Evolutionary conservation across 2,888 invertebrate genomes (phyloP), one percentile per base, ranked within the genome.

Genomic region (Idaea biselata): DNA sequence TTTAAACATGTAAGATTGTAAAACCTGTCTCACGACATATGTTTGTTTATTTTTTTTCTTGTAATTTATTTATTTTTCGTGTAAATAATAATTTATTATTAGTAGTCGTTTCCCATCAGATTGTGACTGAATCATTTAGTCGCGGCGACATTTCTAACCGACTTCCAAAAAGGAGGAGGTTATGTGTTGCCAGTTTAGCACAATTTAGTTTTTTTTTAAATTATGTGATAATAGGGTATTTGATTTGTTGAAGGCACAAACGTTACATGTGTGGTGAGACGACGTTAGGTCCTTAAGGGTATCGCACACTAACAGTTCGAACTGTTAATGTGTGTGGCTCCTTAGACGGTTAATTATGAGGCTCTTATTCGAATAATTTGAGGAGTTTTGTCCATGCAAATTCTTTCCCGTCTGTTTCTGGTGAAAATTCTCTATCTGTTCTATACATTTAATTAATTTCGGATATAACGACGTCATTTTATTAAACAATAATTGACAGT

Each of bases 221-320:
- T 79, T 87, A 89, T 92, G 92, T 92, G 92, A 92, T 92, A 92
- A 84, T 92, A 92, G 87, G 81, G 70, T 78, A 82, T 77, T 78
- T 73, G 78, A 75, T 65, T 73, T 73, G 77, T 75, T 73, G 68
- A 72, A 11, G 56, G 16, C 18, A 56, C 56, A 79, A 86, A 89
- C 88, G 91, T 91, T 91, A 91, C 92, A 91, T 91, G 91, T 91
- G 92, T 91, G 91, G 92, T 91, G 92, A 92, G 91, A 91, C 91
- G 91, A 88, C 87, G 89, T 85, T 87, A 89, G 89, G 86, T 81
- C 80, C 79, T 25, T 1, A 25, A 25, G 25, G 25, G 25, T 5
- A 25, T 5, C 25, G 25, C 25, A 25, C 25, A 25, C 25, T 25
- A 25, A 25, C 25, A 25, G 25, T 25, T 25, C 25, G 25, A 5